Conservation (phyloP, 2,797 vertebrate genomes). For the Acrossocheilus fasciatus region DNA sequence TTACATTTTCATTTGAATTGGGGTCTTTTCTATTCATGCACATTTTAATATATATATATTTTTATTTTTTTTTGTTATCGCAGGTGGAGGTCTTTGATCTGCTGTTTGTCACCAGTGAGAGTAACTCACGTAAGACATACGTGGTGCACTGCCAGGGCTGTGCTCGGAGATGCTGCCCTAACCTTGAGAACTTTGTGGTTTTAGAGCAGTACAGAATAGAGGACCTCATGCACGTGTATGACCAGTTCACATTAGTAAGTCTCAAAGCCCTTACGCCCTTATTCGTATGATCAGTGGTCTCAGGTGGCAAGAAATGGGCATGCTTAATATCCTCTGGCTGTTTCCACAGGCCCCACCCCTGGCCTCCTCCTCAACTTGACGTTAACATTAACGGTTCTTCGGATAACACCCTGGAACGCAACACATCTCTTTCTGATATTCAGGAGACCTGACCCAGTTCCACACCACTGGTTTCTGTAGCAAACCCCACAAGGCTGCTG, state of each 20-base stretch:
- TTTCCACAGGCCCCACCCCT: conserved; percentile 89
- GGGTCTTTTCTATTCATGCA: not conserved
- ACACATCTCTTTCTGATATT: conserved; percentile 91
- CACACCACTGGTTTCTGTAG: conserved; percentile 95
- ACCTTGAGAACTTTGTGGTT: conserved; percentile 96
- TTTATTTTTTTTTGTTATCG: not conserved
- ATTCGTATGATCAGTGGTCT: not conserved
- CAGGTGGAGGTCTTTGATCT: conserved; percentile 99
- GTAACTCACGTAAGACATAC: conserved; percentile 92
- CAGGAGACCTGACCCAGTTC: conserved; percentile 93
- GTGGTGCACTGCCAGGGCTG: conserved; percentile 98
- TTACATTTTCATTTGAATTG: not conserved
- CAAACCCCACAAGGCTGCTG: conserved; percentile 95
- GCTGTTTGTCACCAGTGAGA: conserved; percentile 96
- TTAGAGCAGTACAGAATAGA: conserved; percentile 98
- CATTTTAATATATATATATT: not conserved
- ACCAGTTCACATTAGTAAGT: conserved; percentile 99
- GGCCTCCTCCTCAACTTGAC: conserved; percentile 95
- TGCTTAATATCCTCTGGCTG: not conserved
- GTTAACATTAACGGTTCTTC: conserved; percentile 79
- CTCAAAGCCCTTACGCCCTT: conserved; percentile 3
- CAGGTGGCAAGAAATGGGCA: not conserved
- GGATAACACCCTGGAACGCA: conserved; percentile 78
- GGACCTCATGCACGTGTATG: conserved; percentile 96
- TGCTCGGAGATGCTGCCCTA: conserved; percentile 90